A percentile compares a stretch with the other conserved stretches of the same genome.
phyloP scores from a whole-genome alignment of 2,797 vertebrate genomes.

The Crossoptilon crossoptilon region DNA sequence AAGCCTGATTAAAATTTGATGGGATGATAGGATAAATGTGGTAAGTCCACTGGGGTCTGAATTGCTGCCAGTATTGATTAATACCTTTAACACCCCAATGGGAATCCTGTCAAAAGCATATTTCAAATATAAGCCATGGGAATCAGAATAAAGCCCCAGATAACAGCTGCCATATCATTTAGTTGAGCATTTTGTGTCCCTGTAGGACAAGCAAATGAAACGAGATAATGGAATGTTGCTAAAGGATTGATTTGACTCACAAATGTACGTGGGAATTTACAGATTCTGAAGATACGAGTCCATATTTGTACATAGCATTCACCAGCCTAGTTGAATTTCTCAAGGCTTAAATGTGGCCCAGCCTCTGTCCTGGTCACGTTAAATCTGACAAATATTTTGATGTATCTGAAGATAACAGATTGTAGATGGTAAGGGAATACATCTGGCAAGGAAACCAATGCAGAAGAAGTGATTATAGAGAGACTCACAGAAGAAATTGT shows the following conservation, averaged over 20 bases:
- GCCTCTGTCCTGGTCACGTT: neutral
- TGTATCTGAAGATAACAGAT: neutral
- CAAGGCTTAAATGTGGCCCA: neutral
- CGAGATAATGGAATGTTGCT: neutral
- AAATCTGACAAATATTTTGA: neutral
- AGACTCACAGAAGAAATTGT: neutral
- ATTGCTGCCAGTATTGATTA: slow-evolving; percentile 69
- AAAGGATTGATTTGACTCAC: neutral
- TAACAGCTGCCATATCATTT: neutral
- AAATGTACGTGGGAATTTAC: neutral
- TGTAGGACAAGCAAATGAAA: neutral
- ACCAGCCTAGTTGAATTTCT: neutral
- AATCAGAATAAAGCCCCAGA: slow-evolving; percentile 43
- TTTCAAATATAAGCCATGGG: slow-evolving; percentile 17
- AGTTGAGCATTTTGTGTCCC: slow-evolving; percentile 2
- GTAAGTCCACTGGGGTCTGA: slow-evolving; percentile 37
- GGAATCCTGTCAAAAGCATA: slow-evolving; percentile 48
- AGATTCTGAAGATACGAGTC: neutral
- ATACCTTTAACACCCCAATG: slow-evolving; percentile 30
- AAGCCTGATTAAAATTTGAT: slow-evolving; percentile 68
- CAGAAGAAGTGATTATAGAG: neutral
- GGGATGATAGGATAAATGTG: slow-evolving; percentile 35
- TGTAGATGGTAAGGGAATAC: neutral
- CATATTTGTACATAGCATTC: neutral
- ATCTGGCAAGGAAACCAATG: neutral